These are phyloP conservation scores for Rattus norvegicus DNA, from an alignment of 2,113 vertebrate genomes.

Conservation along the genomic window DNA sequence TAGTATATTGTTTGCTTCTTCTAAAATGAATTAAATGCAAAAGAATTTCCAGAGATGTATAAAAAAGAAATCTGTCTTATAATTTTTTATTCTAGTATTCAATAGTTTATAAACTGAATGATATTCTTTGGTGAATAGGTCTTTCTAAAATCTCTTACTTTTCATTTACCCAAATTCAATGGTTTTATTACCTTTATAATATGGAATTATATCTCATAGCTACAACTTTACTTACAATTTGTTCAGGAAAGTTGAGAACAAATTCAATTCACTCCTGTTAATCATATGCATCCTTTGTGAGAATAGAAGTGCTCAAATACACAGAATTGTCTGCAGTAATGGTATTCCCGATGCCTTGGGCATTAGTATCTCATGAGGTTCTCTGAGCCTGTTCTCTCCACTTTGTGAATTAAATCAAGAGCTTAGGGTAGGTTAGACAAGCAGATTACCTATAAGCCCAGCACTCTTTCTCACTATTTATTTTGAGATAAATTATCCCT, in stretches of 20 bases:
- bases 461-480: neutral
- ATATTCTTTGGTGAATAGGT: neutral
- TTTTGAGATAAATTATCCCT: neutral
- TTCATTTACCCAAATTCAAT: neutral
- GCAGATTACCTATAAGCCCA: neutral
- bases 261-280: neutral
- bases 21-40: neutral
- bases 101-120: neutral
- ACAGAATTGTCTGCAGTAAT: neutral
- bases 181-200: neutral
- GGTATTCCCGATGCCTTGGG: neutral
- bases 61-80: neutral
- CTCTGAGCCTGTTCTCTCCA: neutral
- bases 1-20: neutral
- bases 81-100: neutral
- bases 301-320: neutral
- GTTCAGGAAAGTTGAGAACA: neutral
- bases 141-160: neutral
- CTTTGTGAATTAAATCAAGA: neutral
- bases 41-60: neutral
- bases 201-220: neutral
- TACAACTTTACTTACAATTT: neutral
- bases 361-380: neutral
- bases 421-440: neutral
- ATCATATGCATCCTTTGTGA: neutral